A percentile compares a stretch with the other conserved stretches of the same genome.
phyloP scores from a whole-genome alignment of 30 jellyfish, hydroid and myxozoan species.

The Hydra vulgaris region DNA sequence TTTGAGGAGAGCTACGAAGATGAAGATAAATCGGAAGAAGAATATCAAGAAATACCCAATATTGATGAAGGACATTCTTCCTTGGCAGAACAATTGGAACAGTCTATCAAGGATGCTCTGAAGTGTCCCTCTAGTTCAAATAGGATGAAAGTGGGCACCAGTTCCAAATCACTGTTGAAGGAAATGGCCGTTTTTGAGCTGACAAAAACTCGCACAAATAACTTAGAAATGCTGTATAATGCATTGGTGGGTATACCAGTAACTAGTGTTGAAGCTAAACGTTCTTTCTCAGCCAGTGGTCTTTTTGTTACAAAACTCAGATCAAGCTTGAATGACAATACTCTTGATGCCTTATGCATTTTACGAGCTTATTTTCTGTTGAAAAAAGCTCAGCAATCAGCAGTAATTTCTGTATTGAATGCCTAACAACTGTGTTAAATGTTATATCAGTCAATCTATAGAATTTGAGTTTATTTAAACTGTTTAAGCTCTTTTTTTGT shows the following conservation, averaged over 20 bases:
- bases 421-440: not conserved
- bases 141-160: not conserved
- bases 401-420: not conserved
- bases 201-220: not conserved
- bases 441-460: not conserved
- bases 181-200: too few species aligned
- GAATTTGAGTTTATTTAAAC: not conserved
- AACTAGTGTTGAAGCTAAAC: not conserved
- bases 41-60: too few species aligned
- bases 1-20: too few species aligned
- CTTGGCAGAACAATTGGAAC: too few species aligned
- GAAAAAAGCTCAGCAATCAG: not conserved
- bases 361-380: not conserved
- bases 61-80: too few species aligned
- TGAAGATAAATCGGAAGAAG: too few species aligned
- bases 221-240: not conserved
- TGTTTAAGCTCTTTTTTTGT: not conserved
- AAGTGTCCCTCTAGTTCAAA: too few species aligned
- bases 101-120: too few species aligned
- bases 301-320: not conserved
- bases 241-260: not conserved
- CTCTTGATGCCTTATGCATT: too few species aligned
- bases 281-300: not conserved
- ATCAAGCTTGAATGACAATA: too few species aligned
- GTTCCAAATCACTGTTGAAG: not conserved